These are phyloP conservation scores for Xiphias gladius DNA, from an alignment of 2,113 vertebrate genomes.

Conservation along the genomic window DNA sequence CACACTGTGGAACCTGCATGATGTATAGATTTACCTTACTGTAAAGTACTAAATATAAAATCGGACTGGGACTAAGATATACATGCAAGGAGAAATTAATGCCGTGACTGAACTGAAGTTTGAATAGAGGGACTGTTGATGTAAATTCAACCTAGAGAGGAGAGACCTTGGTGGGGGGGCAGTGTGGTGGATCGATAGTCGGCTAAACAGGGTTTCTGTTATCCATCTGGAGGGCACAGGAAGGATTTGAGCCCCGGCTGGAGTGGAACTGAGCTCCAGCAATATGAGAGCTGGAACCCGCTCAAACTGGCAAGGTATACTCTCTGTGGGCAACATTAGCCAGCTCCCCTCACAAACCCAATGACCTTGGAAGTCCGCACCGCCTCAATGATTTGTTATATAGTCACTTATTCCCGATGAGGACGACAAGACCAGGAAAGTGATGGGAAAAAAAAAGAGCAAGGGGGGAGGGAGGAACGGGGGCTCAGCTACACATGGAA, in stretches of 20 bases:
- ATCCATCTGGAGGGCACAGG: constrained; percentile 75
- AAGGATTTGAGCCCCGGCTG: constrained; percentile 67
- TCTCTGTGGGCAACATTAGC: constrained; percentile 73
- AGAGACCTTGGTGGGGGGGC: constrained; percentile 39
- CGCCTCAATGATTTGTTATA: constrained; percentile 68
- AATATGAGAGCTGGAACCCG: constrained; percentile 70
- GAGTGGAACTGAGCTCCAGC: constrained; percentile 62
- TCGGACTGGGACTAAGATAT: neutral
- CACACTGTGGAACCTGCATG: neutral
- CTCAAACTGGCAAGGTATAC: constrained; percentile 72
- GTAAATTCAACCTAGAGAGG: constrained; percentile 19
- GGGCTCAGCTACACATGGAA: constrained; percentile 66
- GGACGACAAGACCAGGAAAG: constrained; percentile 53
- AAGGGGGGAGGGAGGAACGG: neutral
- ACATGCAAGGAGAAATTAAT: neutral
- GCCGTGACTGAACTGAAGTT: neutral
- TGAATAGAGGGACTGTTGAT: constrained; percentile 8
- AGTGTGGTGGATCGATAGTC: constrained; percentile 54
- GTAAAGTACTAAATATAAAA: neutral
- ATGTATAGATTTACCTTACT: constrained; percentile 12
- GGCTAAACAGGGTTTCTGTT: constrained; percentile 56
- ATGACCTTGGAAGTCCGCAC: constrained; percentile 72
- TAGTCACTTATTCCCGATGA: constrained; percentile 78
- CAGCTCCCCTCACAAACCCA: constrained; percentile 78
- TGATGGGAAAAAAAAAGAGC: constrained; percentile 42